These are phyloP conservation scores for Troides oblongomaculatus DNA, from an alignment of 2,888 invertebrate species.

Conservation along the genomic window DNA sequence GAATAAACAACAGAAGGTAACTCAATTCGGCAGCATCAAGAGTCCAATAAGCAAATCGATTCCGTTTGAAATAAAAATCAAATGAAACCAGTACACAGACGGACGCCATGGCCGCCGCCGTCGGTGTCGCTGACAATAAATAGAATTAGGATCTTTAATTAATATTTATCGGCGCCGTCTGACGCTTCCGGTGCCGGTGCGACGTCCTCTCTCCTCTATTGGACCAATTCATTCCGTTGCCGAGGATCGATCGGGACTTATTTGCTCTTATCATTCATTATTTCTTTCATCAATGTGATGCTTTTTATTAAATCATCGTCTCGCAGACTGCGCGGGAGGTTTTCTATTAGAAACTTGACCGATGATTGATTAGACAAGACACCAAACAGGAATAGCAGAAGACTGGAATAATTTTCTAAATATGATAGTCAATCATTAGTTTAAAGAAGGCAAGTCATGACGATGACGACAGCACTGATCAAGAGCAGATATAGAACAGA, in stretches of 20 bases:
- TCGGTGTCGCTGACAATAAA: slow-evolving; percentile 33
- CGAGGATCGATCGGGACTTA: slow-evolving; percentile 28
- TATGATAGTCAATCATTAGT: too few relatives aligned
- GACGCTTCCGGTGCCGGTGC: slow-evolving; percentile 34
- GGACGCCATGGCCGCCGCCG: slow-evolving; percentile 13
- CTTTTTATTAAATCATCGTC: slow-evolving; percentile 4
- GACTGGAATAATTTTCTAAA: too few relatives aligned
- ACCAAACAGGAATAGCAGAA: too few relatives aligned
- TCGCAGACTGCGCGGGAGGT: too few relatives aligned
- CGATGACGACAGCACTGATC: too few relatives aligned
- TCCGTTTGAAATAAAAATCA: slow-evolving; percentile 14
- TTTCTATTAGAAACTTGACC: too few relatives aligned
- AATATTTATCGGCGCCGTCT: slow-evolving; percentile 44
- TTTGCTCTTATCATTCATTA: slow-evolving; percentile 26
- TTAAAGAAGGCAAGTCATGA: too few relatives aligned
- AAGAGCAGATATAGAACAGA: too few relatives aligned
- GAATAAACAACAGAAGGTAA: too few relatives aligned
- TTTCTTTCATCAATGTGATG: slow-evolving; percentile 9
- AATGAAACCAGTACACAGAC: slow-evolving; percentile 24
- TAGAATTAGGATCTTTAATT: slow-evolving; percentile 40
- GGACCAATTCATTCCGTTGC: slow-evolving; percentile 28
- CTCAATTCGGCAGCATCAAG: slow-evolving; percentile 2
- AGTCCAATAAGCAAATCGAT: slow-evolving; percentile 13
- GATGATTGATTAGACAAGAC: too few relatives aligned
- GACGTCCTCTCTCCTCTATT: slow-evolving; percentile 34